Conservation (phyloP, 2,113 vertebrate species). For the Strigops habroptila region DNA sequence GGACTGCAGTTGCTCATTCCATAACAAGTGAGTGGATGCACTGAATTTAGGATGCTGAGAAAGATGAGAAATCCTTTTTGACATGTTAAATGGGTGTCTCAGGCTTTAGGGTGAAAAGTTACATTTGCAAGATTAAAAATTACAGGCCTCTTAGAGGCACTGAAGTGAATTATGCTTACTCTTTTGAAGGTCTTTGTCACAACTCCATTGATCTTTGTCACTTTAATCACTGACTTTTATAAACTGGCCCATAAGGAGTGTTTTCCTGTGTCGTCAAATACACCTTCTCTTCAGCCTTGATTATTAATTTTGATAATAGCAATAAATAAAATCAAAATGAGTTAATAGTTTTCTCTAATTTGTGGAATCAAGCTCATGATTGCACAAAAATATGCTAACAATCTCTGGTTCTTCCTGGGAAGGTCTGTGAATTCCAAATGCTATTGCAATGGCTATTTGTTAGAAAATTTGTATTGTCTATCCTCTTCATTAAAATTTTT, state of each 20-base stretch:
- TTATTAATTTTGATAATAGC: neutral
- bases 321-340: neutral
- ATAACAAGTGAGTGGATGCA: neutral
- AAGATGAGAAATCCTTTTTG: neutral
- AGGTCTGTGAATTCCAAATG: neutral
- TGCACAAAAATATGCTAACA: neutral
- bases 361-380: neutral
- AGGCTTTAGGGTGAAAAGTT: neutral
- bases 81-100: neutral
- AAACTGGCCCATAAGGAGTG: neutral
- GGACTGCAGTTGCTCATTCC: neutral
- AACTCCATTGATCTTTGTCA: neutral
- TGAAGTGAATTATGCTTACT: neutral
- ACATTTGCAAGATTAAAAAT: neutral
- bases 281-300: neutral
- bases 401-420: neutral
- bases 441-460: neutral
- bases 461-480: neutral
- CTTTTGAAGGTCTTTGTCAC: neutral
- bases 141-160: neutral
- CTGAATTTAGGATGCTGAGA: neutral
- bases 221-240: neutral
- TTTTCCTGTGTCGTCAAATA: neutral
- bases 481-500: neutral
- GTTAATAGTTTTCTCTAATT: neutral